Percentiles rank a stretch among this genome's conserved stretches.
Evolutionary conservation across 92 coral and sea anemone genomes (phyloP).

Genomic region (Palythoa caribaeorum): DNA sequence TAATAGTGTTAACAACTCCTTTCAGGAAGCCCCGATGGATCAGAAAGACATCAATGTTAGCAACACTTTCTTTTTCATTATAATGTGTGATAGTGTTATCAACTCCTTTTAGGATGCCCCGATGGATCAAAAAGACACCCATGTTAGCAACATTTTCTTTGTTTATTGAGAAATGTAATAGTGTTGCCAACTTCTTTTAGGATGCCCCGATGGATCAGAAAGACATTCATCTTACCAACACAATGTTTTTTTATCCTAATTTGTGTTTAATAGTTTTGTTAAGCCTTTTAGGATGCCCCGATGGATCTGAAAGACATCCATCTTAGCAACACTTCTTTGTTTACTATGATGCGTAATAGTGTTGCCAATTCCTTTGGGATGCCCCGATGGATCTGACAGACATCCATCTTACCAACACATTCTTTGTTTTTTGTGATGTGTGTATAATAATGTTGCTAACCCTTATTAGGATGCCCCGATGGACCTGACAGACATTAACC

Average conservation of each 20-base stretch:
- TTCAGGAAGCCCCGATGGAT: slow-evolving; percentile 95
- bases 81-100: too few relatives aligned
- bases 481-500: slow-evolving; percentile 98
- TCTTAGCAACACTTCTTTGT: slow-evolving; percentile 65
- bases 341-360: neutral
- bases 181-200: neutral
- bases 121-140: neutral
- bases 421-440: neutral
- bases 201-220: neutral
- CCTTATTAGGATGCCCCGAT: slow-evolving; percentile 89
- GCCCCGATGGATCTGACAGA: slow-evolving; percentile 96
- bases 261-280: neutral
- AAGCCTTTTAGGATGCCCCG: slow-evolving; percentile 73
- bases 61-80: slow-evolving; percentile 1
- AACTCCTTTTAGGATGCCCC: neutral
- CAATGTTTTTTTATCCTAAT: neutral
- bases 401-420: slow-evolving; percentile 82
- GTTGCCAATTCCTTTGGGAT: slow-evolving; percentile 52
- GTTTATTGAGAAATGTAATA: neutral
- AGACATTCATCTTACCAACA: slow-evolving; percentile 51
- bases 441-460: neutral
- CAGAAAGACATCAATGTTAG: slow-evolving; percentile 95
- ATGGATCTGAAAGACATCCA: slow-evolving; percentile 92
- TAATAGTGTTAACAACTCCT: neutral
- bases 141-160: too few relatives aligned